Percentiles rank a stretch among this genome's conserved stretches.
Evolutionary conservation across 2,888 invertebrate genomes (phyloP).

Genomic region (Nysson spinosus): DNA sequence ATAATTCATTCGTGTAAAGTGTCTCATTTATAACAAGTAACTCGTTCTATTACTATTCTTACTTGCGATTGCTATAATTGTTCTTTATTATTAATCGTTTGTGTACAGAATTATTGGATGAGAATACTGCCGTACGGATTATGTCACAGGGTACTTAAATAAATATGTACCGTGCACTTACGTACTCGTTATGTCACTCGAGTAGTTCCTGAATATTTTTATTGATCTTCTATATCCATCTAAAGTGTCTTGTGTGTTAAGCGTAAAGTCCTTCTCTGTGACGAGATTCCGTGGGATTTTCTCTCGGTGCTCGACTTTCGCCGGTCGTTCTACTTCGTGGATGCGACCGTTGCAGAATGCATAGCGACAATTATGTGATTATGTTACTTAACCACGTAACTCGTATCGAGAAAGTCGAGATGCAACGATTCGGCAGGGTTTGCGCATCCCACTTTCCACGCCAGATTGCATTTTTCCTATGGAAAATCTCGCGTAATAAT

Average conservation of each 20-base stretch:
- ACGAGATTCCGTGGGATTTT: constrained; percentile 59
- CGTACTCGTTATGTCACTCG: too few relatives aligned
- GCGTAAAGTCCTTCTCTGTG: constrained; percentile 7
- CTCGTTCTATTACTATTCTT: too few relatives aligned
- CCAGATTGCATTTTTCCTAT: background rate
- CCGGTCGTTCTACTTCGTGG: constrained; percentile 57
- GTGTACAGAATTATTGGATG: too few relatives aligned
- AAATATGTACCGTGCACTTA: too few relatives aligned
- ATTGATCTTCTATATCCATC: background rate
- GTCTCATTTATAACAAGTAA: too few relatives aligned
- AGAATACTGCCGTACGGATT: too few relatives aligned
- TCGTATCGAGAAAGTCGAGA: constrained; percentile 46
- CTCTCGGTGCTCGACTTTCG: constrained; percentile 61
- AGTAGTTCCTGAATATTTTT: background rate
- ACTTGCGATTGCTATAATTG: too few relatives aligned
- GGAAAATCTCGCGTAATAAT: too few relatives aligned
- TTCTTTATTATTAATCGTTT: too few relatives aligned
- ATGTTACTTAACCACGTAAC: constrained; percentile 52
- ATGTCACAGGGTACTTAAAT: too few relatives aligned
- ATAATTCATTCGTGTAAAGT: too few relatives aligned
- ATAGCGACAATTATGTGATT: constrained; percentile 52
- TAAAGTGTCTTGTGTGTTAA: background rate
- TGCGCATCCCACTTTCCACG: background rate
- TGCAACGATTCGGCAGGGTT: constrained; percentile 4
- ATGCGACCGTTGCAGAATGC: constrained; percentile 32